phyloP scores from a whole-genome alignment of 2,888 invertebrate species.

The Bellardia bayeri region DNA sequence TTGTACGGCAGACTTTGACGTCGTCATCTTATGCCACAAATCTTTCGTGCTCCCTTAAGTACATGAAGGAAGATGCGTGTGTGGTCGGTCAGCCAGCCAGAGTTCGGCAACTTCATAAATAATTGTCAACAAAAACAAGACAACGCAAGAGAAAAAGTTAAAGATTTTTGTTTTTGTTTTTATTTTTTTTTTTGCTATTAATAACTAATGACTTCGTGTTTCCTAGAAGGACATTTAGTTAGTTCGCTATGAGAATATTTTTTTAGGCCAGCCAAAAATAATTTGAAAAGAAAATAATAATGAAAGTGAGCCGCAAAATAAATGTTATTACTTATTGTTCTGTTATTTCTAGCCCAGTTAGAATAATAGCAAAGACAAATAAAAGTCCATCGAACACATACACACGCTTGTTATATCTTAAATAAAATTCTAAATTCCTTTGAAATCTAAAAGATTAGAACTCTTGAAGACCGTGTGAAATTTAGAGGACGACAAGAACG shows the following conservation, averaged over 20 bases:
- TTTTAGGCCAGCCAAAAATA: slow-evolving; percentile 52
- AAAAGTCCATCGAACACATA: neutral
- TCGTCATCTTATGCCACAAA: slow-evolving; percentile 47
- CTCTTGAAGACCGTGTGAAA: slow-evolving; percentile 19
- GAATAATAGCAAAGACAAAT: slow-evolving; percentile 11
- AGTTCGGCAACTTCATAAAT: slow-evolving; percentile 64
- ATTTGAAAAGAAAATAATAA: slow-evolving; percentile 18
- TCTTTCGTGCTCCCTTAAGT: neutral
- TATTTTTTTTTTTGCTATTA: slow-evolving; percentile 28
- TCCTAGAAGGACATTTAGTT: slow-evolving; percentile 50
- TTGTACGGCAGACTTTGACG: slow-evolving; percentile 25
- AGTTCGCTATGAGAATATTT: slow-evolving; percentile 45
- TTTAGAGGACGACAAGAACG: neutral
- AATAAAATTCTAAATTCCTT: neutral
- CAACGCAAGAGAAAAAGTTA: slow-evolving; percentile 24
- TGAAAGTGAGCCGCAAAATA: slow-evolving; percentile 55
- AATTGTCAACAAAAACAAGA: slow-evolving; percentile 62
- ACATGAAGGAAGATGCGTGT: neutral
- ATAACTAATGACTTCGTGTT: slow-evolving; percentile 59
- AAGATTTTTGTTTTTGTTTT: slow-evolving; percentile 29
- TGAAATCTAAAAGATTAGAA: neutral
- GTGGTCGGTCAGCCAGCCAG: slow-evolving; percentile 16
- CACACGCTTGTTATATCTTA: neutral
- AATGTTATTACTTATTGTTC: neutral
- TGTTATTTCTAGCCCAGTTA: slow-evolving; percentile 24